Evolutionary conservation across 2,797 vertebrate genomes (phyloP), one percentile per base, ranked within the genome.

Genomic region (Typhlichthys subterraneus): DNA sequence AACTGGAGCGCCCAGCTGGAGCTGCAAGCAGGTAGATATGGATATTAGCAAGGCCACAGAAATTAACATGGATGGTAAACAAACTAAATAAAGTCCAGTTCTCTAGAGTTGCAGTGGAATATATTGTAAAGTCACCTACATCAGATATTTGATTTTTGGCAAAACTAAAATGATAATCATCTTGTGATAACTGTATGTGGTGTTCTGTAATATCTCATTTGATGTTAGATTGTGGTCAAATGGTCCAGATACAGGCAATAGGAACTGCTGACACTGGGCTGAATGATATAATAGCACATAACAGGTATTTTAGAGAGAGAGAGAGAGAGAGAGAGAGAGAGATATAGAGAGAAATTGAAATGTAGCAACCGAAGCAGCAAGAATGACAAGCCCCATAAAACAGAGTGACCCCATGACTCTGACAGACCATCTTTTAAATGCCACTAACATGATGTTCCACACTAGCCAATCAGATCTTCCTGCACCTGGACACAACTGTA

Each of bases 381-480:
- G 77, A 82, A 80, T 75, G 68, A 82, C 74, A 75, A 70, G 72
- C 67, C 75, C 59, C 69, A 76, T 49, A 76, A 47, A 48, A 71
- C 50, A 58, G 58, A 75, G 64, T 83, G 73, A 83, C 79, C 76
- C 70, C 14, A 55, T 64, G 59, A 72, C 31, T 63, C 61, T 59
- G 49, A 57, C 65, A 45, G 49, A 69, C 67, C 45, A 59, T 73
- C 53, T 46, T 53, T 49, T 73, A 55, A 73, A 57, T 60, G 65
- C 67, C 55, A 63, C 51, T 70, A 59, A 76, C 67, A 72, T 59
- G 49, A 77, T 62, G 62, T 48, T 53, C 50, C 61, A 62, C 29
- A 14, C 10, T 13, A 11, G 29, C 31, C 17, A 38, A 38, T 38
- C 7, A 38, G 33, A 6, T 38, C 33, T 1, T 7, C 33, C 33